These are phyloP conservation scores for Eulemur coronatus DNA, from an alignment of 2,797 vertebrate species.

Conservation along the genomic window DNA sequence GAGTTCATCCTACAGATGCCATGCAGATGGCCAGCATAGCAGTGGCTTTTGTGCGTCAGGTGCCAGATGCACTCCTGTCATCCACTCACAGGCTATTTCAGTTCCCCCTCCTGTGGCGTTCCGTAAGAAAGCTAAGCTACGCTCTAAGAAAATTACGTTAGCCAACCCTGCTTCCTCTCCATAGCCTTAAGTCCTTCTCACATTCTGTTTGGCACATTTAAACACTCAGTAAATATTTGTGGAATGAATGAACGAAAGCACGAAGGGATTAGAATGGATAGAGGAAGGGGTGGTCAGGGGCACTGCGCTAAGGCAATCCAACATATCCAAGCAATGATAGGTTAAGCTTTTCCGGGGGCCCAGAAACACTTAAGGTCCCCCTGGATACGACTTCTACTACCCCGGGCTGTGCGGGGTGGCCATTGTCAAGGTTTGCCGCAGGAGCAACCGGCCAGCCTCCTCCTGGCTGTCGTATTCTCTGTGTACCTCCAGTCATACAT, in stretches of 20 bases:
- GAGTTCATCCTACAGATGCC: background rate
- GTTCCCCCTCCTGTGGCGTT: background rate
- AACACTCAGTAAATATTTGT: background rate
- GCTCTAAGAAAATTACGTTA: background rate
- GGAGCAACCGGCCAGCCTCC: background rate
- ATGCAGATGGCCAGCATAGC: background rate
- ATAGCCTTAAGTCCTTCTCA: background rate
- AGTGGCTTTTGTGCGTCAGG: background rate
- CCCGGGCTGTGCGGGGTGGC: background rate
- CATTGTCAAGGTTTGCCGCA: background rate
- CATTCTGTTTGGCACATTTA: background rate
- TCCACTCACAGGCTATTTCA: background rate
- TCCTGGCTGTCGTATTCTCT: background rate
- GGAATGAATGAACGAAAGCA: background rate
- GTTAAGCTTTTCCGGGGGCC: background rate
- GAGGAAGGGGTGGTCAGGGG: background rate
- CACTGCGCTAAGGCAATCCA: too few relatives aligned
- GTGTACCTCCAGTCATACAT: background rate
- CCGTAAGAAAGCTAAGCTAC: background rate
- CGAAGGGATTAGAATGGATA: background rate
- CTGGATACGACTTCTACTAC: too few relatives aligned
- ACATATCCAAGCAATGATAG: background rate
- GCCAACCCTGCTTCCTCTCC: background rate
- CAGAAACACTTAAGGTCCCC: too few relatives aligned
- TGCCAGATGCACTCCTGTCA: background rate